Evolutionary conservation across 1,140 invertebrate species (phyloP).

Genomic region (Leptestheria dahalacensis): DNA sequence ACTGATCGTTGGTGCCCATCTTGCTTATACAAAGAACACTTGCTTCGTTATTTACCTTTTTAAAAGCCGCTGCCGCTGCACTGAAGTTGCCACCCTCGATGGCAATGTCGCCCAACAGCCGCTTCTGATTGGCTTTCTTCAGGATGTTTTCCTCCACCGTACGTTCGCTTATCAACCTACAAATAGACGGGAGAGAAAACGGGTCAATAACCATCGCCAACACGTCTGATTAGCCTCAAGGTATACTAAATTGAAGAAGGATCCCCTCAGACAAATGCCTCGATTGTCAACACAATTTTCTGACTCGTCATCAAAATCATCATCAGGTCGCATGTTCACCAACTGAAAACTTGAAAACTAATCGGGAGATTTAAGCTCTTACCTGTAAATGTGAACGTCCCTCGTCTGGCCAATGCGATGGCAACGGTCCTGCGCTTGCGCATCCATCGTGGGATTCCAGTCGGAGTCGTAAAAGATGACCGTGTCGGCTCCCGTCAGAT

Average conservation of each 20-base stretch:
- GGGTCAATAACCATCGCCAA: too few relatives aligned
- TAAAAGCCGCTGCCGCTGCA: conserved; percentile 90
- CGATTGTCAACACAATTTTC: neutral
- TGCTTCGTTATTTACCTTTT: conserved; percentile 49
- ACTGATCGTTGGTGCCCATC: neutral
- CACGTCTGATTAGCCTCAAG: too few relatives aligned
- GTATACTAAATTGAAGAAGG: too few relatives aligned
- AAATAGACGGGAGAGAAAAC: conserved; percentile 20
- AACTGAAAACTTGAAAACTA: neutral
- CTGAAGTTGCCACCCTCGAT: conserved; percentile 99
- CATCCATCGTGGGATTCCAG: conserved; percentile 99
- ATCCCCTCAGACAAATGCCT: conserved; percentile 9
- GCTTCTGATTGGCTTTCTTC: conserved; percentile 96
- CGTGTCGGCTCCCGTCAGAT: conserved; percentile 97
- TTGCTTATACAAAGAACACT: neutral
- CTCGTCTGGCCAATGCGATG: conserved; percentile 98
- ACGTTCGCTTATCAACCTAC: conserved; percentile 79
- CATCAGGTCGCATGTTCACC: neutral
- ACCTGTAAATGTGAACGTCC: conserved; percentile 90
- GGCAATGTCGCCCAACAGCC: conserved; percentile 86
- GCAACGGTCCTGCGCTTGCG: conserved; percentile 91
- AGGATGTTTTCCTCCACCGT: conserved; percentile 99
- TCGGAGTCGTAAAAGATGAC: conserved; percentile 99
- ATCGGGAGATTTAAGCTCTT: neutral
- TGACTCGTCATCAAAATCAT: neutral